Conservation (phyloP, 2,888 invertebrate genomes). For the Rapana venosa region DNA sequence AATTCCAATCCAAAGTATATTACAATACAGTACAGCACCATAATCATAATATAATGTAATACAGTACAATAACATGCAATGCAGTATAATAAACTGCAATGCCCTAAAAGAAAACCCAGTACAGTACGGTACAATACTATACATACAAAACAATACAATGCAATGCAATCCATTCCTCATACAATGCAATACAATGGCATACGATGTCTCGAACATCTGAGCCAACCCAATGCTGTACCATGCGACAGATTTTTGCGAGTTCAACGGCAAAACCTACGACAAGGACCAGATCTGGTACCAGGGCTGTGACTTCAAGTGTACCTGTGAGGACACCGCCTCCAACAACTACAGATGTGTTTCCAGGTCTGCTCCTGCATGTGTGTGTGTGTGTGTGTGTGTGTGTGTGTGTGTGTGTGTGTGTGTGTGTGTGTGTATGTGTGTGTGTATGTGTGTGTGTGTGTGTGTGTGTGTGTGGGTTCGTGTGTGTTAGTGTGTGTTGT, state of each 20-base stretch:
- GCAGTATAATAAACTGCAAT: no score
- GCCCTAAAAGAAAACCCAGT: no score
- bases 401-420: not conserved
- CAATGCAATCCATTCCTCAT: no score
- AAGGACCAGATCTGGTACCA: conserved; percentile 43
- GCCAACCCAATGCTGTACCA: not conserved
- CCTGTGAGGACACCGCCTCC: conserved; percentile 61
- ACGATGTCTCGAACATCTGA: no score
- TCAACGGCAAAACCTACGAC: conserved; percentile 43
- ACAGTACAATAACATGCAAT: no score
- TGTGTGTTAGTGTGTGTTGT: not conserved
- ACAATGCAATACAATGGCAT: no score
- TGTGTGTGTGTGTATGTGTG: not conserved
- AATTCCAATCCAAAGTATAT: no score
- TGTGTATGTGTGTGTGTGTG: not conserved
- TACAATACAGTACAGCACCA: no score
- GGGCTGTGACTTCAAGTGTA: conserved; percentile 58
- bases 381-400: not conserved
- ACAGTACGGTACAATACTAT: no score
- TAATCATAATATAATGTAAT: no score
- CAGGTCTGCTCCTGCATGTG: conserved; percentile 22
- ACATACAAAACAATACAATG: no score
- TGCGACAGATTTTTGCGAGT: conserved; percentile 43
- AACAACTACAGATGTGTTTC: conserved; percentile 46
- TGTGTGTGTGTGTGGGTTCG: no score